Conservation (phyloP, 2,113 vertebrate genomes). For the Porphyrio hochstetteri region DNA sequence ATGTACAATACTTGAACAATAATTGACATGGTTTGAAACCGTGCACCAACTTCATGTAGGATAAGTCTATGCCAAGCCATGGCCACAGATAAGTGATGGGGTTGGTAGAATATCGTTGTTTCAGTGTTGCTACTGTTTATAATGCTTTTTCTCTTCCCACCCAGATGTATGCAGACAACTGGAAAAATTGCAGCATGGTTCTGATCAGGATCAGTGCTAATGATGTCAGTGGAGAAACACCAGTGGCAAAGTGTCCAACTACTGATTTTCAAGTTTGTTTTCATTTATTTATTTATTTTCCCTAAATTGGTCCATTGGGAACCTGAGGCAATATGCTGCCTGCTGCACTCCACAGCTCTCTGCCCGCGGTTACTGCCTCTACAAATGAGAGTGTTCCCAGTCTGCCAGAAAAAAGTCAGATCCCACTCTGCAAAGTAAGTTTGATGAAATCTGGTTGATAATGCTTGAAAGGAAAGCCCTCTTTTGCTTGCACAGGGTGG, state of each 20-base stretch:
- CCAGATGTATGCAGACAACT: not conserved
- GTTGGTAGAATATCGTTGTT: not conserved
- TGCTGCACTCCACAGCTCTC: accelerated
- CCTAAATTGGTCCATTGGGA: not conserved
- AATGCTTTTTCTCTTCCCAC: not conserved
- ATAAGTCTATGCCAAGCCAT: not conserved
- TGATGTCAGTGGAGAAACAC: not conserved
- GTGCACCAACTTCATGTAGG: not conserved
- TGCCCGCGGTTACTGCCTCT: accelerated
- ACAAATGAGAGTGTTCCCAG: not conserved
- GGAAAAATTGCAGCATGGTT: not conserved
- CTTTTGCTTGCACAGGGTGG: not conserved
- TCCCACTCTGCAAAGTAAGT: not conserved
- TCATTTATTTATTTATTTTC: not conserved
- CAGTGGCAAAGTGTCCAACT: not conserved
- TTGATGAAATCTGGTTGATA: not conserved
- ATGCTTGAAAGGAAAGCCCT: not conserved
- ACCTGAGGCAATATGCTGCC: not conserved
- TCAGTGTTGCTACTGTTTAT: not conserved
- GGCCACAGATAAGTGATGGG: not conserved
- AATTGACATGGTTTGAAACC: not conserved
- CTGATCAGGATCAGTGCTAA: not conserved
- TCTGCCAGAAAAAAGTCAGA: not conserved
- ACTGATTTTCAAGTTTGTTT: not conserved
- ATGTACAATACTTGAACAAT: not conserved